phyloP scores from a whole-genome alignment of 2,888 invertebrate species.

The Nomada flava region DNA sequence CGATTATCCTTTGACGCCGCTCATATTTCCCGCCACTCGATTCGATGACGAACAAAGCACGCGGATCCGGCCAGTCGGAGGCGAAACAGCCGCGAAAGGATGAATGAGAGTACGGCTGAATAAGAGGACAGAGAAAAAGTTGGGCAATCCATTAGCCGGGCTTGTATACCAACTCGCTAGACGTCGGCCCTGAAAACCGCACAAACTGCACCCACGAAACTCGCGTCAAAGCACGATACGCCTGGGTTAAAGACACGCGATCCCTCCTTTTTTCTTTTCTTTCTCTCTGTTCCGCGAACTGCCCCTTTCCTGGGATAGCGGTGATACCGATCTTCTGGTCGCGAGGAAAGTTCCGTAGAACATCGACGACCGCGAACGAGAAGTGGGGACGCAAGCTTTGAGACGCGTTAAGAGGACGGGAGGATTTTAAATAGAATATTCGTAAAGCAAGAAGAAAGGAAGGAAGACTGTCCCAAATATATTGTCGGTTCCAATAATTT shows the following conservation, averaged over 20 bases:
- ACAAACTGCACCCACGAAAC: constrained; percentile 61
- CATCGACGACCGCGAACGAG: neutral
- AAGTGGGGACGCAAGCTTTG: constrained; percentile 36
- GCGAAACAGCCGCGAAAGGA: constrained; percentile 38
- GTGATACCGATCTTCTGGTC: too few relatives aligned
- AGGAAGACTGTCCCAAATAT: too few relatives aligned
- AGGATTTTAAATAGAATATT: neutral
- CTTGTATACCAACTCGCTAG: constrained; percentile 44
- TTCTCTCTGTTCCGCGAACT: neutral
- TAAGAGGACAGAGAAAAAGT: constrained; percentile 67
- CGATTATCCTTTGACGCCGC: constrained; percentile 47
- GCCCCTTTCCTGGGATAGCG: neutral
- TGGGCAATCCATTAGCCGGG: constrained; percentile 67
- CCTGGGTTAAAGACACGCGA: constrained; percentile 59
- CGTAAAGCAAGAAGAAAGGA: too few relatives aligned
- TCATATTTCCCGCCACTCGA: constrained; percentile 48
- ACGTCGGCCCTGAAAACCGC: constrained; percentile 59
- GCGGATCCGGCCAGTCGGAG: neutral
- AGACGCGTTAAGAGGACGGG: constrained; percentile 52
- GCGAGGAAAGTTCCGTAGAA: neutral
- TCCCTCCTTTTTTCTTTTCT: neutral
- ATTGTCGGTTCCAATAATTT: too few relatives aligned
- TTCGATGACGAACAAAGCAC: constrained; percentile 40
- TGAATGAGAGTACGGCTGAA: constrained; percentile 53
- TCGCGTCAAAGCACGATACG: constrained; percentile 79